A percentile compares a stretch with the other conserved stretches of the same genome.
Conservation (phyloP, 2,888 invertebrate species). For the Nemoura dubitans region DNA sequence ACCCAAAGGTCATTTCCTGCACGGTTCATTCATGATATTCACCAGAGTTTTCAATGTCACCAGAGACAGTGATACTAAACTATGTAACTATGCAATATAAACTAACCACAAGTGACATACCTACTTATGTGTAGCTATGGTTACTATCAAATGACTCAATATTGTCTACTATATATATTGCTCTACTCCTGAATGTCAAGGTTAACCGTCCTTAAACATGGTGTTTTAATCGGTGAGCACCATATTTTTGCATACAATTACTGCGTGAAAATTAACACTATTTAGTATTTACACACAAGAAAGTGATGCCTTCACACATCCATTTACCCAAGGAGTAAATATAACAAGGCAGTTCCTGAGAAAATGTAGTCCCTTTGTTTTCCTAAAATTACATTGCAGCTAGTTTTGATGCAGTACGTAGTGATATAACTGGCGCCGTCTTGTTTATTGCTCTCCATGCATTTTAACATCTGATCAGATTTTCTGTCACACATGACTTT, state of each 20-base stretch:
- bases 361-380: not conserved
- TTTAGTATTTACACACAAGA: not conserved
- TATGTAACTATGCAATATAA: not conserved
- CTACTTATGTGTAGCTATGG: not conserved
- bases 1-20: conserved; percentile 19
- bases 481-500: no score
- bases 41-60: conserved; percentile 22
- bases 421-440: not conserved
- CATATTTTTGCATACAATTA: not conserved
- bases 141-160: not conserved
- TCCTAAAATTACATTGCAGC: not conserved
- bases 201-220: not conserved
- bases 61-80: not conserved
- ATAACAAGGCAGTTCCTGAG: not conserved
- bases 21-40: conserved; percentile 16
- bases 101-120: not conserved
- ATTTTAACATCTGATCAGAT: no score
- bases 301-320: not conserved
- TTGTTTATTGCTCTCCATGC: not conserved
- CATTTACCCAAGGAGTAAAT: not conserved
- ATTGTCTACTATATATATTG: not conserved
- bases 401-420: not conserved
- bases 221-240: not conserved
- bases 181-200: not conserved
- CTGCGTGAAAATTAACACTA: not conserved